phyloP scores from a whole-genome alignment of 2,888 invertebrate species.

The Agrilus biguttatus region DNA sequence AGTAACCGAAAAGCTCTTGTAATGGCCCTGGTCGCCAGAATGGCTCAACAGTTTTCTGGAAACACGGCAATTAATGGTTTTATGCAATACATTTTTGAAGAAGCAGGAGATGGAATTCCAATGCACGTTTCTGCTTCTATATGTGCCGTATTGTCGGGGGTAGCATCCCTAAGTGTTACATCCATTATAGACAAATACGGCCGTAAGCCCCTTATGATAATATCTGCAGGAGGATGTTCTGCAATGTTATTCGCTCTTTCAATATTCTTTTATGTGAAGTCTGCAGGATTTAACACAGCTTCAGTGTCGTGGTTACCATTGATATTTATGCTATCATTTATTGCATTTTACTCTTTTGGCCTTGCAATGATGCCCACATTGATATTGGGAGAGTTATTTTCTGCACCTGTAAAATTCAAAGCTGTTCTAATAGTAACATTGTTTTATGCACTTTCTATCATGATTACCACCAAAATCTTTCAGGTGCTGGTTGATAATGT shows the following conservation, averaged over 20 bases:
- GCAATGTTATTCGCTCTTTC: conserved; percentile 25
- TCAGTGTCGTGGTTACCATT: conserved; percentile 29
- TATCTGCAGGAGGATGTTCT: conserved; percentile 31
- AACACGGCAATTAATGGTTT: conserved; percentile 45
- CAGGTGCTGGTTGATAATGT: conserved; percentile 37
- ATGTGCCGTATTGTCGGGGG: conserved; percentile 38
- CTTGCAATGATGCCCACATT: conserved; percentile 34
- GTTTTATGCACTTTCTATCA: conserved; percentile 30
- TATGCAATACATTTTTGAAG: conserved; percentile 43
- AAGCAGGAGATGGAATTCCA: conserved; percentile 26
- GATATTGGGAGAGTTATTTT: conserved; percentile 35
- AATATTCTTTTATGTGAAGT: conserved; percentile 27
- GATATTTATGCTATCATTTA: conserved; percentile 28
- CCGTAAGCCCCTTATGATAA: conserved; percentile 42
- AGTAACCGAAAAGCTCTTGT: conserved; percentile 45
- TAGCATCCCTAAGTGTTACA: conserved; percentile 39
- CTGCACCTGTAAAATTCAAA: conserved; percentile 35
- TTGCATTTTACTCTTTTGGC: conserved; percentile 31
- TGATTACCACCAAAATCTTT: conserved; percentile 31
- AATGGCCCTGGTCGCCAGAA: conserved; percentile 41
- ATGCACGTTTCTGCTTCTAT: conserved; percentile 39
- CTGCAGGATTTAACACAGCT: conserved; percentile 14
- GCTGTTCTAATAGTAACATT: conserved; percentile 37
- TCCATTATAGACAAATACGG: conserved; percentile 46
- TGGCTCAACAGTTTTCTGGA: conserved; percentile 44